Conservation (phyloP, 2,888 invertebrate species). For the Ectemnius continuus region DNA sequence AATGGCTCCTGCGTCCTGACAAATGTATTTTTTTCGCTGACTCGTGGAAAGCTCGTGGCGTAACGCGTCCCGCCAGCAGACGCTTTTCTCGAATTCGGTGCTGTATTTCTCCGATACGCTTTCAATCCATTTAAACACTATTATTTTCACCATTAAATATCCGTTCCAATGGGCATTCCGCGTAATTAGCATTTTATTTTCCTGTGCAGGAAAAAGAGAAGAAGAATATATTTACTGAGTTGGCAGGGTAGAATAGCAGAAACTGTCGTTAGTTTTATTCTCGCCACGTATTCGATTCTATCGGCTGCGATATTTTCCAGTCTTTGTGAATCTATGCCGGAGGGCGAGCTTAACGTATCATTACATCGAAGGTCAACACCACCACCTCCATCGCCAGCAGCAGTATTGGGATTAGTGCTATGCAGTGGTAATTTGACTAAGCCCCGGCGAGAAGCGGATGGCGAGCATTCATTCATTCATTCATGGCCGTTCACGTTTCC, state of each 20-base stretch:
- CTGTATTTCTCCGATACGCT: background rate
- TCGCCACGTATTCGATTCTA: slow-evolving; percentile 17
- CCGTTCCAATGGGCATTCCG: too few relatives aligned
- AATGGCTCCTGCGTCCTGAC: slow-evolving; percentile 58
- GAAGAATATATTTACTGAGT: background rate
- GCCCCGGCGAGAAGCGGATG: slow-evolving; percentile 48
- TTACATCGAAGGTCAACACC: slow-evolving; percentile 57
- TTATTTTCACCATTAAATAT: too few relatives aligned
- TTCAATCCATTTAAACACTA: background rate
- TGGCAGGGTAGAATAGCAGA: background rate
- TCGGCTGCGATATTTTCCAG: slow-evolving; percentile 50
- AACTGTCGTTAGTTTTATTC: slow-evolving; percentile 2
- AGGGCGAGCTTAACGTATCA: slow-evolving; percentile 63
- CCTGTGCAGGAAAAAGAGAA: too few relatives aligned
- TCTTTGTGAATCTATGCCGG: slow-evolving; percentile 43
- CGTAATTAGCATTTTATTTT: too few relatives aligned
- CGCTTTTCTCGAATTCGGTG: background rate
- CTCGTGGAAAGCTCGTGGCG: slow-evolving; percentile 59
- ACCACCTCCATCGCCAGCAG: slow-evolving; percentile 23
- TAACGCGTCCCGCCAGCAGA: slow-evolving; percentile 47
- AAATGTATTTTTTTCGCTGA: slow-evolving; percentile 75
- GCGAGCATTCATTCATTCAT: slow-evolving; percentile 46
- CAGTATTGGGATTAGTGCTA: slow-evolving; percentile 18
- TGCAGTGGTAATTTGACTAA: slow-evolving; percentile 65
- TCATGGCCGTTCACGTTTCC: slow-evolving; percentile 47